Evolutionary conservation across 2,888 invertebrate genomes (phyloP).

Genomic region (Ligdia adustata): DNA sequence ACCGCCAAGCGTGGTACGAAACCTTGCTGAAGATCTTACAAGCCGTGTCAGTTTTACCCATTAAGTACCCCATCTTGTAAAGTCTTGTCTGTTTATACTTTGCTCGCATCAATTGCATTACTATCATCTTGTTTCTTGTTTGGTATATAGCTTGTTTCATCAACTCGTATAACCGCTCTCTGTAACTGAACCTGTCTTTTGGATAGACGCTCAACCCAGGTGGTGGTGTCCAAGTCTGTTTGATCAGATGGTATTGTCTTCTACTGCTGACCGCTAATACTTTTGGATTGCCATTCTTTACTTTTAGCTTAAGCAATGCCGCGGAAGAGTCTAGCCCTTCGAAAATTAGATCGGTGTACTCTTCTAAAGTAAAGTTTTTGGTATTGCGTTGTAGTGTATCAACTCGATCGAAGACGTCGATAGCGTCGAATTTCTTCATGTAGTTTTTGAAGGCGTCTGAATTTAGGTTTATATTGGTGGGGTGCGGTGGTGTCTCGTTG

Average conservation of each 20-base stretch:
- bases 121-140: conserved; percentile 53
- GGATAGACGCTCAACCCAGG: accelerated
- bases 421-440: conserved; percentile 32
- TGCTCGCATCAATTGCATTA: conserved; percentile 52
- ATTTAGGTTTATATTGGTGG: too few relatives aligned
- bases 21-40: conserved; percentile 45
- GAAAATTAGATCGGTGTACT: conserved; percentile 45
- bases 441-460: conserved; percentile 14
- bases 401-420: conserved; percentile 45
- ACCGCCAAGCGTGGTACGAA: conserved; percentile 34
- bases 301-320: conserved; percentile 47
- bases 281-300: conserved; percentile 42
- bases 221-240: conserved; percentile 44
- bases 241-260: conserved; percentile 26
- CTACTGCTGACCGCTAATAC: conserved; percentile 17
- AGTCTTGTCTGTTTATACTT: conserved; percentile 40
- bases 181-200: conserved; percentile 37
- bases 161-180: conserved; percentile 50
- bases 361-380: conserved; percentile 30
- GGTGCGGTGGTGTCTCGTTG: too few relatives aligned
- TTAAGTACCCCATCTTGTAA: conserved; percentile 65
- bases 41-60: conserved; percentile 52
- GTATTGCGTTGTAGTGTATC: conserved; percentile 40
- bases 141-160: conserved; percentile 64
- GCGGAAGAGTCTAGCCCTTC: conserved; percentile 51